phyloP scores from a whole-genome alignment of 2,113 vertebrate genomes.

The Tauraco erythrolophus region DNA sequence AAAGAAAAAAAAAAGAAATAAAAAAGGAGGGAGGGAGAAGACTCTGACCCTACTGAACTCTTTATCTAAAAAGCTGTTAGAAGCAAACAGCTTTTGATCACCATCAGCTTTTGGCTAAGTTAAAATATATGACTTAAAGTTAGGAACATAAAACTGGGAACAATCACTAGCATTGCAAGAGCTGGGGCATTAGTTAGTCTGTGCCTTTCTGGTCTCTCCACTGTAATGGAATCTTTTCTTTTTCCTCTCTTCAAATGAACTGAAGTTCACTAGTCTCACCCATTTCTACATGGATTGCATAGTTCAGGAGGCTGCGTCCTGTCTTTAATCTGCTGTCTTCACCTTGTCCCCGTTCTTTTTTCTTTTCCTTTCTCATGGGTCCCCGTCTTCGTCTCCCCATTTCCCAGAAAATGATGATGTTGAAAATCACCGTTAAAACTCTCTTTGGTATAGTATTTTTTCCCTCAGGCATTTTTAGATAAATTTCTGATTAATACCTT shows the following conservation, averaged over 20 bases:
- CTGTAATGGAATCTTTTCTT: neutral
- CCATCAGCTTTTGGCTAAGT: neutral
- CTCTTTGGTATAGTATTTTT: neutral
- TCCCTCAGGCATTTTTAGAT: constrained; percentile 45
- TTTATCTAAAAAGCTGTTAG: neutral
- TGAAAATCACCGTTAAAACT: neutral
- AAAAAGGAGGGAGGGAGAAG: neutral
- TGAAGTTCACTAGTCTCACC: neutral
- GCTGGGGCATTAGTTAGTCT: neutral
- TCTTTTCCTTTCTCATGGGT: neutral
- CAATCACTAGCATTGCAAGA: neutral
- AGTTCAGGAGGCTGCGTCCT: neutral
- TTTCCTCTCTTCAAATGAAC: neutral
- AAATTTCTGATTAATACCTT: constrained; percentile 24
- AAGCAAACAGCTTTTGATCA: constrained; percentile 16
- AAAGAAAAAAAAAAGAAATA: neutral
- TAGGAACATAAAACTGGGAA: neutral
- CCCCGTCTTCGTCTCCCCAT: neutral
- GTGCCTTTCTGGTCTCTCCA: neutral
- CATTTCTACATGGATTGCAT: constrained; percentile 5
- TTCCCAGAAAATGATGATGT: neutral
- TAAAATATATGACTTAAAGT: neutral
- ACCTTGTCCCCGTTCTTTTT: neutral
- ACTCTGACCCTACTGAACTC: neutral
- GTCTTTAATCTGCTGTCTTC: neutral